phyloP scores from a whole-genome alignment of 2,113 vertebrate species.

The Leuciscus idus region DNA sequence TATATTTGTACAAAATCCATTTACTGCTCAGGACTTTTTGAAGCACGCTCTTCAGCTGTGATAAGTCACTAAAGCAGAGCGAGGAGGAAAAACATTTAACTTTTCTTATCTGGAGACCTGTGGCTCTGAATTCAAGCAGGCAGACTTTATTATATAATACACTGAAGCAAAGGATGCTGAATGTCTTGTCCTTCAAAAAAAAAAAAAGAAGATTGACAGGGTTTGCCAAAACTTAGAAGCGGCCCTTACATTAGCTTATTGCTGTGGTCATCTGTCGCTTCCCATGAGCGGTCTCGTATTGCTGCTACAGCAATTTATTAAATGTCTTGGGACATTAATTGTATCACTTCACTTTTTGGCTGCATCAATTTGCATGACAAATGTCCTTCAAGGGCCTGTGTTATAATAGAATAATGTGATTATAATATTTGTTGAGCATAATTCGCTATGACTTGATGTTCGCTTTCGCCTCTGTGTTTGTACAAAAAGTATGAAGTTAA shows the following conservation, averaged over 20 bases:
- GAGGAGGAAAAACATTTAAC: not conserved
- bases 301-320: conserved; percentile 45
- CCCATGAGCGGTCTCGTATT: conserved; percentile 27
- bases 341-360: conserved; percentile 31
- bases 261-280: conserved; percentile 46
- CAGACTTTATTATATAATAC: not conserved
- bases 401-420: conserved; percentile 33
- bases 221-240: conserved; percentile 29
- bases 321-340: conserved; percentile 46
- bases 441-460: conserved; percentile 21
- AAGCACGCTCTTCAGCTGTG: not conserved
- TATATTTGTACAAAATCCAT: not conserved
- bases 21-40: not conserved
- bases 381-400: conserved; percentile 3
- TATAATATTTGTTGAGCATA: conserved; percentile 36
- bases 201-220: conserved; percentile 1
- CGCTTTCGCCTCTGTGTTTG: conserved; percentile 4
- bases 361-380: conserved; percentile 37
- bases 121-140: conserved; percentile 16
- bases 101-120: not conserved
- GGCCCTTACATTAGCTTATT: conserved; percentile 47
- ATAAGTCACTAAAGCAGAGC: not conserved
- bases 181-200: conserved; percentile 3
- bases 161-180: not conserved
- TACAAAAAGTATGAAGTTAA: conserved; percentile 6